Base-by-base conservation (phyloP, 1,140 invertebrate species). In the Diorhabda elongata region DNA sequence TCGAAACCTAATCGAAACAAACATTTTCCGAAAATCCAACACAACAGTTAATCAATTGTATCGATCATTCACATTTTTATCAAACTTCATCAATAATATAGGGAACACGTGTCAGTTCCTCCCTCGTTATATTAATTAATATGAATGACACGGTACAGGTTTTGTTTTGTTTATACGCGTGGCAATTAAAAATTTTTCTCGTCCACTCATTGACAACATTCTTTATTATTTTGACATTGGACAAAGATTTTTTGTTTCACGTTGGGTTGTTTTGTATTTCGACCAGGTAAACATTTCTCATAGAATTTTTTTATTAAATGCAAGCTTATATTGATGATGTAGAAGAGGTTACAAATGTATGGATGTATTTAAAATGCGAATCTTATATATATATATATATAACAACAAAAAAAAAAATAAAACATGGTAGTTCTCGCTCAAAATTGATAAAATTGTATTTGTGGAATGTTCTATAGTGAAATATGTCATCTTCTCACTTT, bases 91-190 rank as follows among this genome's bases (percentile, higher is more conserved):
- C 70, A 69, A 69, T 69, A 71, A 68, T 47, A 8, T 26, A 61
- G 8, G 60, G 42, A 9, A 60, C 60, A 68, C 11, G 61, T 61
- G 67, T 47, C 11, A 9, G 42, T 68, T 68, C 45, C 70, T 69
- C 71, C 66, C 67, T 69, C 68, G 68, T 72, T 72, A 67, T 72
- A 74, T 74, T 74, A 74, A 74, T 74, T 74, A 72, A 74, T 74
- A 74, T 72, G 44, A 66, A 72, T 72, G 73, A 74, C 73, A 72
- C 66, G 66, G 68, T 65, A 44, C 66, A 70, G 65, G 68, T 64
- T 69, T 72, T 68, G 68, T 72, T 72, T 69, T 52, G 6, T 52
- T 8, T 52, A 66, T 26, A 64, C 42, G 42, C 62, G 58, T 66
- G 73, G 72, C 73, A 74, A 74, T 74, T 74, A 74, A 74, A 72